phyloP scores from a whole-genome alignment of 2,113 vertebrate genomes.

The Xiphophorus hellerii region DNA sequence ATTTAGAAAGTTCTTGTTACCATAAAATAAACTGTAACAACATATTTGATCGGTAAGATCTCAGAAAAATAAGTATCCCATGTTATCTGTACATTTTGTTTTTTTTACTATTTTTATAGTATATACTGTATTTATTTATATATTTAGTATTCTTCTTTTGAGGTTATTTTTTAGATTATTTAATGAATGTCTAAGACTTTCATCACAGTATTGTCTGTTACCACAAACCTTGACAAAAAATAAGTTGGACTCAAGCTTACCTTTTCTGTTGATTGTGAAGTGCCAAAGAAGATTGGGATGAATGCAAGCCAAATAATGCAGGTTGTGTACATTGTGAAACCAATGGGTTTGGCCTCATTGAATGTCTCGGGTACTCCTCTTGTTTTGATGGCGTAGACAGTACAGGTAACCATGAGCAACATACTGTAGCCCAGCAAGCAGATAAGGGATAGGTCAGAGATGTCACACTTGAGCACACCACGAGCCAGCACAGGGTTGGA shows the following conservation, averaged over 20 bases:
- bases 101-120: not conserved
- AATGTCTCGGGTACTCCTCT: slow-evolving; percentile 97
- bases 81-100: too few species aligned
- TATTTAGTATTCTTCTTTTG: not conserved
- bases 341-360: slow-evolving; percentile 98
- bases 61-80: too few species aligned
- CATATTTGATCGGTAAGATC: not conserved
- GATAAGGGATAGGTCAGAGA: slow-evolving; percentile 87
- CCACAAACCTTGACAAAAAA: not conserved
- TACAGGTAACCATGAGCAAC: slow-evolving; percentile 99
- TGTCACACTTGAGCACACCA: slow-evolving; percentile 82
- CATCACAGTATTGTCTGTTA: not conserved
- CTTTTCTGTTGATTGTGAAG: slow-evolving; percentile 92
- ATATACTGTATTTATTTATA: not conserved
- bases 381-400: slow-evolving; percentile 91
- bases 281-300: slow-evolving; percentile 99
- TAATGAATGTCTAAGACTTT: not conserved
- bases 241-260: slow-evolving; percentile 66
- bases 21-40: not conserved
- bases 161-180: not conserved
- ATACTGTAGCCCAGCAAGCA: slow-evolving; percentile 98
- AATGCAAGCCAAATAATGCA: slow-evolving; percentile 85
- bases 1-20: slow-evolving; percentile 18
- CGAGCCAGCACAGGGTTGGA: slow-evolving; percentile 73
- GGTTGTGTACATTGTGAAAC: slow-evolving; percentile 86